A percentile compares a stretch with the other conserved stretches of the same genome.
These are phyloP conservation scores for Amiota minor DNA, from an alignment of 2,888 invertebrate species.

Conservation along the genomic window DNA sequence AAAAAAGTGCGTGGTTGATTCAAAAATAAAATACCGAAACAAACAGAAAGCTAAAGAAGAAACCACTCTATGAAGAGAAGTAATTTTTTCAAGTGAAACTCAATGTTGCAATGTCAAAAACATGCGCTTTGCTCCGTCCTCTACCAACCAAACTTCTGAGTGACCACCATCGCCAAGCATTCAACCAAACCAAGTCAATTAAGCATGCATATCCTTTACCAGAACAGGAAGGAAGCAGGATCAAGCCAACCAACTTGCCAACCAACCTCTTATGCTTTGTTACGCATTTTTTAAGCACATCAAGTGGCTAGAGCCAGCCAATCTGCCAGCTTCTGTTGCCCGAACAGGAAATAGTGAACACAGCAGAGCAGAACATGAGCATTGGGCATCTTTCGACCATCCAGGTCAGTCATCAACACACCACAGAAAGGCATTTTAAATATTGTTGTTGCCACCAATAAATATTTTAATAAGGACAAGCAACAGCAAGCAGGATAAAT, in stretches of 20 bases:
- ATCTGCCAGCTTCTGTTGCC: no score
- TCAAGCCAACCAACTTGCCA: not conserved
- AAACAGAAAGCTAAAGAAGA: not conserved
- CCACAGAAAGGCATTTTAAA: not conserved
- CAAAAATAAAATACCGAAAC: no score
- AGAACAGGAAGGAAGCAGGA: not conserved
- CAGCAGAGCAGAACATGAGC: no score
- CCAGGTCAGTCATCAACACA: no score
- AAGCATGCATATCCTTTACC: not conserved
- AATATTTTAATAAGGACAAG: not conserved
- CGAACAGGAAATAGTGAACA: no score
- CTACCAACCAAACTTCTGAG: no score
- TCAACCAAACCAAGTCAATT: not conserved
- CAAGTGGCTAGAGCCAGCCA: not conserved
- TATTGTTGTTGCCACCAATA: not conserved
- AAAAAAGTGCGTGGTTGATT: no score
- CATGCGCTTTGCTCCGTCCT: not conserved
- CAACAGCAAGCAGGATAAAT: not conserved
- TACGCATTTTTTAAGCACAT: slow-evolving; percentile 2
- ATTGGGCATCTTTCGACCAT: no score
- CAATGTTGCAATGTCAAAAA: slow-evolving; percentile 15
- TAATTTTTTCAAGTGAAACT: slow-evolving; percentile 47
- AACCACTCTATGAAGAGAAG: slow-evolving; percentile 23
- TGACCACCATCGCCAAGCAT: not conserved
- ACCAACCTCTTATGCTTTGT: not conserved